Percentiles rank a stretch among this genome's conserved stretches.
phyloP scores from a whole-genome alignment of 2,888 invertebrate genomes.

The Syrista parreyssii region DNA sequence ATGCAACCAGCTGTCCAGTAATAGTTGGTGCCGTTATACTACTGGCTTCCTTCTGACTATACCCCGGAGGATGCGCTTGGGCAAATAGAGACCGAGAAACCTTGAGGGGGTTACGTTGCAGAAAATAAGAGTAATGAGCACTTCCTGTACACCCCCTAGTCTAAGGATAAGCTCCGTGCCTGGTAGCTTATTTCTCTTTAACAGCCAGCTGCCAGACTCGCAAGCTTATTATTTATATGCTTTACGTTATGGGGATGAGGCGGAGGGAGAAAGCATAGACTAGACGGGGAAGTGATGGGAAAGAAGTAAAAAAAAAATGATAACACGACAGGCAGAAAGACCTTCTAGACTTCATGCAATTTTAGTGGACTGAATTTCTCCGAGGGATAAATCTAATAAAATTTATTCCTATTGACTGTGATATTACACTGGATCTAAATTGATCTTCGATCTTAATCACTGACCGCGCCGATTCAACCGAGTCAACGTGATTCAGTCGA shows the following conservation, averaged over 20 bases:
- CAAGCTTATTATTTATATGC: conserved; percentile 30
- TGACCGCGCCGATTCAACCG: background rate
- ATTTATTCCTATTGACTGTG: background rate
- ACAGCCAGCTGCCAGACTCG: conserved; percentile 30
- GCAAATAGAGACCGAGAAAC: background rate
- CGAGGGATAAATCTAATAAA: background rate
- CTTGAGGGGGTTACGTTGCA: conserved; percentile 18
- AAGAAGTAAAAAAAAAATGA: background rate
- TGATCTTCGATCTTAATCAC: background rate
- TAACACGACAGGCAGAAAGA: background rate
- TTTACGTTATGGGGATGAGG: background rate
- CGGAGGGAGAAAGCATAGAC: background rate
- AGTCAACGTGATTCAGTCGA: background rate
- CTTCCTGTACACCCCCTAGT: conserved; percentile 22
- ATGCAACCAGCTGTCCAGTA: background rate
- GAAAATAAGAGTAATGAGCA: conserved; percentile 36
- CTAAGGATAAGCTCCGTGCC: conserved; percentile 32
- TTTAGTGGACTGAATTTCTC: background rate
- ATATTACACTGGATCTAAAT: background rate
- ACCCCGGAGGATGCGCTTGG: background rate
- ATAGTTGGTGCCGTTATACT: background rate
- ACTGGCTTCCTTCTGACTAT: background rate
- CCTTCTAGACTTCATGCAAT: background rate
- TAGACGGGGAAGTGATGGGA: background rate
- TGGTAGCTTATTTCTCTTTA: conserved; percentile 36